Evolutionary conservation across 2,113 vertebrate species (phyloP).

Genomic region (Lycaon pictus): DNA sequence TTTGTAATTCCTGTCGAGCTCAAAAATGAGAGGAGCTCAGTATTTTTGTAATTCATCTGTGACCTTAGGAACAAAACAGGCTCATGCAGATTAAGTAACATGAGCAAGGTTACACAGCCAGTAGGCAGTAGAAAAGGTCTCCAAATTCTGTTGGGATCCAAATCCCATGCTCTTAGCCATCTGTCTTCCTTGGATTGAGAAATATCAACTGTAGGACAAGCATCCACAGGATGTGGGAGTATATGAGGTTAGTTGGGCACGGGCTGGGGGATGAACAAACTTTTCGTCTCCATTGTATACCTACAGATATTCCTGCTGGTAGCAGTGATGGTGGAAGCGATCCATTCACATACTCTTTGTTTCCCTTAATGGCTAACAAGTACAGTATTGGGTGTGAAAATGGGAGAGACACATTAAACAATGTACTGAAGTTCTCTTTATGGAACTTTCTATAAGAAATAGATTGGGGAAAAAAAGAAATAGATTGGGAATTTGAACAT

Average conservation of each 20-base stretch:
- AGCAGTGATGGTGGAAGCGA: background rate
- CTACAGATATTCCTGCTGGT: constrained; percentile 37
- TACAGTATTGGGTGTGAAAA: constrained; percentile 2
- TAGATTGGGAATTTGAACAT: background rate
- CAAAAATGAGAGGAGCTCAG: constrained; percentile 32
- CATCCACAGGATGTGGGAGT: constrained; percentile 12
- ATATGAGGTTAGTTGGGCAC: constrained; percentile 43
- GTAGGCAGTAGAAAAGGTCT: constrained; percentile 53
- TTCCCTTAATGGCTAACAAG: constrained; percentile 42
- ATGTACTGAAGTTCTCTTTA: background rate
- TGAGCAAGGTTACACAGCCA: constrained; percentile 52
- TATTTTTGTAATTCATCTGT: constrained; percentile 59
- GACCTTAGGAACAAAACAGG: constrained; percentile 25
- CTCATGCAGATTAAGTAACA: constrained; percentile 52
- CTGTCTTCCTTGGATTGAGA: constrained; percentile 55
- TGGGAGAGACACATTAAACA: background rate
- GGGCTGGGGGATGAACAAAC: background rate
- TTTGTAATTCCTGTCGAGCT: constrained; percentile 40
- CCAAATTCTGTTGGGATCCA: constrained; percentile 36
- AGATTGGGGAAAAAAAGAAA: background rate
- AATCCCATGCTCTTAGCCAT: constrained; percentile 53
- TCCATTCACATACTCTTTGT: background rate
- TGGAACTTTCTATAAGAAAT: background rate
- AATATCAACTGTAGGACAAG: constrained; percentile 53
- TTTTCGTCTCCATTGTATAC: constrained; percentile 14